Base-by-base conservation (phyloP, 1,140 invertebrate genomes). In the Hirudo medicinalis region DNA sequence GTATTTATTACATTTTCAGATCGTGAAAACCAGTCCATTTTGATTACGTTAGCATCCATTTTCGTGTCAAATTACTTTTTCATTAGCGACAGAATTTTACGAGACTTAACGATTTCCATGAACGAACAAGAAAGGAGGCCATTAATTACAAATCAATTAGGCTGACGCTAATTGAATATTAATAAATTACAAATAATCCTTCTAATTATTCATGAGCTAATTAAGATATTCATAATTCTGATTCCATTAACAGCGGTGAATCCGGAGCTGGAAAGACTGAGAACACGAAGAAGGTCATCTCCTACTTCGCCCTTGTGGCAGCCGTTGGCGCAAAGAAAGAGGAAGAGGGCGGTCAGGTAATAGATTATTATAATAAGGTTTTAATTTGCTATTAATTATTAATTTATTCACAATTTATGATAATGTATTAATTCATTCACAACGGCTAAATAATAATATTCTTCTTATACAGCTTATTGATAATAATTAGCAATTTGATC, bases 271-370 rank as follows among this genome's bases (percentile, higher is more conserved):
- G 72, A 70, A 87, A 87, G 79, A 87, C 87, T 73, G 86, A 87
- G 77, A 87, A 87, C 79, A 87, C 86, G 40, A 87, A 87, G 78
- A 88, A 88, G 77, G 87, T 88, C 69, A 88, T 87, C 79, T 80
- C 84, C 70, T 87, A 88, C 77, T 87, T 88, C 77, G 86, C 86
- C 70, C 81, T 82, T 71, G 84, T 87, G 69, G 86, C 85, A 11
- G 74, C 73, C 27, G 72, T 19, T 20, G 8, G 17, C 19, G 13
- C 54, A 0, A 71, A 71, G 55, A 63, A 70, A 19, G 29, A 71
- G 27, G 69, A 73, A 32, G 67, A 36, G 9, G 67, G 57, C 22
- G 8, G 55, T 17, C 27, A 63, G 57, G 43, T 69, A 49, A 49
- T 8, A 49, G 57, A 25, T 25, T 29, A 43, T 40, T 9, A 22